Evolutionary conservation across 2,113 vertebrate species (phyloP).

Genomic region (Mola mola): DNA sequence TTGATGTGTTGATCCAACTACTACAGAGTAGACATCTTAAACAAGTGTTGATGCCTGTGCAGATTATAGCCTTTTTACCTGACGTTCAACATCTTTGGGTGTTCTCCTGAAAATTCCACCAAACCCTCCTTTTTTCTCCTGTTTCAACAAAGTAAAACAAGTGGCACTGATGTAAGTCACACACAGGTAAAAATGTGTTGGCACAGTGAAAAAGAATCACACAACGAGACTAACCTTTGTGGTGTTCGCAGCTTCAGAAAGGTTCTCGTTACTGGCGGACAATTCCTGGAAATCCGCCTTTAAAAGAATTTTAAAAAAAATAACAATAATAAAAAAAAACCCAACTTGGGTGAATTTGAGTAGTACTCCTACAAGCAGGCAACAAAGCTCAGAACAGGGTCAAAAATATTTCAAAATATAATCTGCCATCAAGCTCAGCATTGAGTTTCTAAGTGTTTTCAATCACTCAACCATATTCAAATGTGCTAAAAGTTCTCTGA

Average conservation of each 20-base stretch:
- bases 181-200: background rate
- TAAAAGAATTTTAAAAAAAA: background rate
- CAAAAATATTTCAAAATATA: too few relatives aligned
- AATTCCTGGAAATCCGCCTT: constrained; percentile 47
- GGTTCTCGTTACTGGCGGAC: constrained; percentile 32
- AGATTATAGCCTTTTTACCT: constrained; percentile 50
- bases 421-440: too few relatives aligned
- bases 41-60: too few relatives aligned
- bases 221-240: constrained; percentile 46
- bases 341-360: background rate
- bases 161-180: background rate
- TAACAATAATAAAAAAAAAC: background rate
- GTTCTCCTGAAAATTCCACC: constrained; percentile 53
- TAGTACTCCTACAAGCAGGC: too few relatives aligned
- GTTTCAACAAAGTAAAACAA: background rate
- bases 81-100: constrained; percentile 57
- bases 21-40: background rate
- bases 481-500: too few relatives aligned
- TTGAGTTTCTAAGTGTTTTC: too few relatives aligned
- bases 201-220: background rate
- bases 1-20: too few relatives aligned
- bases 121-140: constrained; percentile 66
- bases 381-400: background rate
- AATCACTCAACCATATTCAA: too few relatives aligned
- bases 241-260: constrained; percentile 29